Base-by-base conservation (phyloP, 2,888 invertebrate species). In the Silvanus unidentatus region DNA sequence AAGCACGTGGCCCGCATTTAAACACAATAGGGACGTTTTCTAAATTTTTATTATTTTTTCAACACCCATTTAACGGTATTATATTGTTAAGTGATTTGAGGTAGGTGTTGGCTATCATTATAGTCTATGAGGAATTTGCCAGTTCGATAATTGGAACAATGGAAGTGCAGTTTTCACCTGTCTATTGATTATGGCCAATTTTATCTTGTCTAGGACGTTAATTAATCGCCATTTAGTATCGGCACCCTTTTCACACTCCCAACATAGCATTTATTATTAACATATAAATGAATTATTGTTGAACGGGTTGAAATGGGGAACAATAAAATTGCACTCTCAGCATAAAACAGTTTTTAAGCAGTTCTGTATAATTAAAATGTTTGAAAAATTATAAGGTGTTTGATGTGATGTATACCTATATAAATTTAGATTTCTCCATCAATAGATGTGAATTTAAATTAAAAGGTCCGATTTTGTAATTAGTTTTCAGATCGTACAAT, bases 81-180 rank as follows among this genome's bases (percentile, higher is more conserved):
- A n/a, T n/a, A 22, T 22, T 22, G 22, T 22, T 22, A 22, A 22
- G 22, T 22, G 22, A 22, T 22, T 22, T 22, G 22, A 22, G 22
- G 22, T 22, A 22, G 22, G 22, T 22, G 22, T 22, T 3, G 22
- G 22, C 22, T 22, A 22, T 22, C 22, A 22, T 22, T 22, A 22
- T 22, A 22, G 16, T 8, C 8, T 32, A n/a, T 32, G n/a, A 32
- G 10, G n/a, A 32, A 32, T 11, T 32, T 32, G 32, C 34, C 10
- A 34, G 28, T 30, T 45, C 50, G 45, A 44, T 47, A 49, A 35
- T 42, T 42, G 42, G 47, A 43, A 49, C 53, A 47, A 52, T 47
- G 41, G 52, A 36, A 16, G 47, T 37, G 53, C 54, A 53, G 58
- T 54, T 58, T 55, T 58, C 59, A 58, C 57, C 59, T 58, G 57